Evolutionary conservation across 2,113 vertebrate genomes (phyloP).

Genomic region (Serranochromis macrocephalus): DNA sequence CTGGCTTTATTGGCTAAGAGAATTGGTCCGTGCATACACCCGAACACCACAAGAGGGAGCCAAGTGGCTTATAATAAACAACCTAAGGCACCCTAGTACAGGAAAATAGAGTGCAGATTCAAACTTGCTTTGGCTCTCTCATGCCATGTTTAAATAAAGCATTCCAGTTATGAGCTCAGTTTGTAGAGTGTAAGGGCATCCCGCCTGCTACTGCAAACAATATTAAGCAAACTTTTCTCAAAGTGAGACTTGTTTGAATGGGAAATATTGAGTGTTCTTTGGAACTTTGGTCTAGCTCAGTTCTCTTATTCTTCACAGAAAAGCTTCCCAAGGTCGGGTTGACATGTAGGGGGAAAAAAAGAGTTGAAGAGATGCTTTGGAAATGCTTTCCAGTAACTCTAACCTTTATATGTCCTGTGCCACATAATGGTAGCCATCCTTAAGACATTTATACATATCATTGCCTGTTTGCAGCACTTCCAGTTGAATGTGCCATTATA

Average conservation of each 20-base stretch:
- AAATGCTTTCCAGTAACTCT: neutral
- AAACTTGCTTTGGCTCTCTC: neutral
- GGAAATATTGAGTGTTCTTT: neutral
- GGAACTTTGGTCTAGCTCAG: neutral
- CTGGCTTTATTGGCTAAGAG: neutral
- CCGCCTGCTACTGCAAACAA: neutral
- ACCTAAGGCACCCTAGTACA: neutral
- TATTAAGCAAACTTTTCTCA: neutral
- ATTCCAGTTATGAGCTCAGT: neutral
- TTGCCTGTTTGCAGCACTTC: conserved; percentile 1
- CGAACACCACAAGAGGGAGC: conserved; percentile 50
- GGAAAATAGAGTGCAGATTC: neutral
- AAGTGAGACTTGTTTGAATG: neutral
- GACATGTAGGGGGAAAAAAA: neutral
- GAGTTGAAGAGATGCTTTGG: neutral
- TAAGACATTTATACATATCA: neutral
- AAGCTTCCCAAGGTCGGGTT: neutral
- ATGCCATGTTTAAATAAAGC: neutral
- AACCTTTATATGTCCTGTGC: neutral
- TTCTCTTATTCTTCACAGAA: neutral
- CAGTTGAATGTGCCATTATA: conserved; percentile 2
- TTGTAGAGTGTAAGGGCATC: neutral
- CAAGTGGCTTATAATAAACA: neutral
- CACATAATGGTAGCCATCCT: conserved; percentile 12
- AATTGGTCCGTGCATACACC: neutral